Evolutionary conservation across 1,140 invertebrate species (phyloP), one percentile per base, ranked within the genome.

Genomic region (Pinna nobilis): DNA sequence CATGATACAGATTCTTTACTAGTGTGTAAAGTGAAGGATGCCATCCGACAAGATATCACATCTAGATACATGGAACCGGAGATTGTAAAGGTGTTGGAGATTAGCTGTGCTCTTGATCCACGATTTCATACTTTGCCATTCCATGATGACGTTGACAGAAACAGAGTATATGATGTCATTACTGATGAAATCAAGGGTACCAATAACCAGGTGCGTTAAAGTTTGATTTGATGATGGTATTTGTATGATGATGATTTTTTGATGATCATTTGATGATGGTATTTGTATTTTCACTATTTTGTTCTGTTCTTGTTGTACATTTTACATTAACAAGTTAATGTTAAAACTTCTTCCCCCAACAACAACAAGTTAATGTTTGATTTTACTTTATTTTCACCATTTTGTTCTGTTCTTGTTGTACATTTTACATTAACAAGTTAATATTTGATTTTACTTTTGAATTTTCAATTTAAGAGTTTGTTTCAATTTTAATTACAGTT

Each of bases 61-160:
- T 61, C 32, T 9, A 61, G 59, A 20, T 61, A 61, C 35, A 61
- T 35, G n/a, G 59, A 61, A 5, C 59, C 59, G 11, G 18, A 6
- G 15, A 37, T 41, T 28, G 28, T 28, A 55, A 55, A 28, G 23
- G 53, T 55, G 6, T 32, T 55, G 35, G 37, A 61, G 32, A 37
- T 61, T 18, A 37, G 59, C 20, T n/a, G 32, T 61, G 59, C 37
- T 6, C 33, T 61, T 9, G 59, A 61, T 41, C 35, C 59, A 5
- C 18, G 59, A 35, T 61, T 61, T 33, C 23, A 28, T 5, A 23
- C 32, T n/a, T 9, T 61, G 32, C 59, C 59, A 61, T 61, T 23
- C 53, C 53, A 55, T 55, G 53, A 55, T 55, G 53, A 7, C 5
- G 23, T 59, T 44, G 39, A 44, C 39, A 44, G 39, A n/a, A n/a